Percentiles rank a stretch among this genome's conserved stretches.
These are phyloP conservation scores for Serinus canaria DNA, from an alignment of 2,113 vertebrate species.

Conservation along the genomic window DNA sequence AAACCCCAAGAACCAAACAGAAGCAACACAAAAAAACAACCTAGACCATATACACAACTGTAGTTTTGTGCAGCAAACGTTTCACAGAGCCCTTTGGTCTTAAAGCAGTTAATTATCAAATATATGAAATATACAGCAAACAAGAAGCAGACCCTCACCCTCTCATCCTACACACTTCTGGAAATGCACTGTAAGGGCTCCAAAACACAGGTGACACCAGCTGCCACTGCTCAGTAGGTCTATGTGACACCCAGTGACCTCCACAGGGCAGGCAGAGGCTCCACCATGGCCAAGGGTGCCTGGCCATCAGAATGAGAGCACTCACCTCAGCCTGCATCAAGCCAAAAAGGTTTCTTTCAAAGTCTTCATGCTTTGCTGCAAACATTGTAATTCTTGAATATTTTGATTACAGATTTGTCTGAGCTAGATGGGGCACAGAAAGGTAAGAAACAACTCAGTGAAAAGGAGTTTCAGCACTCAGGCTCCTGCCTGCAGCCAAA, in stretches of 20 bases:
- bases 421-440: background rate
- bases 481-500: too few relatives aligned
- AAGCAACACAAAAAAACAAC: background rate
- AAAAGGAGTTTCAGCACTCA: background rate
- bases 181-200: background rate
- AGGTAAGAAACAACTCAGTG: background rate
- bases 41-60: fast-evolving
- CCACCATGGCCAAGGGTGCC: fast-evolving
- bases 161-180: fast-evolving
- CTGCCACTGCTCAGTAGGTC: fast-evolving
- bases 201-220: fast-evolving
- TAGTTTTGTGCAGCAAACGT: background rate
- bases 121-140: background rate
- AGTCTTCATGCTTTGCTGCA: background rate
- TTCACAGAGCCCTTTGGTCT: background rate
- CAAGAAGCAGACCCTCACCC: background rate
- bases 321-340: background rate
- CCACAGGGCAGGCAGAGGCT: background rate
- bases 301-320: fast-evolving
- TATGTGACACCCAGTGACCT: background rate
- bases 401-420: background rate
- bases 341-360: background rate
- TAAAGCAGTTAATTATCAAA: background rate
- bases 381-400: background rate
- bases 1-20: background rate